Percentiles rank a stretch among this genome's conserved stretches.
phyloP scores from a whole-genome alignment of 2,113 vertebrate genomes.

The Psettodes erumei region DNA sequence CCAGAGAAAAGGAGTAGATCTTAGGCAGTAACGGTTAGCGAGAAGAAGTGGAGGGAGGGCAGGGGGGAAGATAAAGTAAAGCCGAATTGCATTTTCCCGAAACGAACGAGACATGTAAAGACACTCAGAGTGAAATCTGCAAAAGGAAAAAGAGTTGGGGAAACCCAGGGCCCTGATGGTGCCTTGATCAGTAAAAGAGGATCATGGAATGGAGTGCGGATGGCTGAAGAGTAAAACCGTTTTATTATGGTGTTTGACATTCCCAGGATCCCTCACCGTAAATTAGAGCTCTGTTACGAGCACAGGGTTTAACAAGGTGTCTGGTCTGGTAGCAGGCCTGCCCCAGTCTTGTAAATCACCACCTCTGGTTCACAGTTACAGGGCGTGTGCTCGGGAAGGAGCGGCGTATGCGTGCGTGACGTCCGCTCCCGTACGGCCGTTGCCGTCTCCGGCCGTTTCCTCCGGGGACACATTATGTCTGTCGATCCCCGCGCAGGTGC shows the following conservation, averaged over 20 bases:
- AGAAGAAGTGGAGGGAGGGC: constrained; percentile 3
- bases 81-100: not conserved
- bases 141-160: not conserved
- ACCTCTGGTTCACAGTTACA: constrained; percentile 29
- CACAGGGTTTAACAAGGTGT: constrained; percentile 39
- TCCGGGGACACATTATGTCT: not conserved
- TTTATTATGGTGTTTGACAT: constrained; percentile 41
- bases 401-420: too few relatives aligned
- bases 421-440: too few relatives aligned
- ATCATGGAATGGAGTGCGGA: not conserved
- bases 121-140: not conserved
- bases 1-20: constrained; percentile 9
- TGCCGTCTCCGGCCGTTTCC: too few relatives aligned
- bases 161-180: not conserved
- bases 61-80: constrained; percentile 12
- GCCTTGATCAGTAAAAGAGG: constrained; percentile 24
- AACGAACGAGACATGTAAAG: not conserved
- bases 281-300: constrained; percentile 50
- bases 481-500: constrained; percentile 83
- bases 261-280: constrained; percentile 39
- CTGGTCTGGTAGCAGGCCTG: constrained; percentile 20
- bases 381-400: not conserved
- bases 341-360: constrained; percentile 46
- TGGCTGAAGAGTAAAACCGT: constrained; percentile 1
- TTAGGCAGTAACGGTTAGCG: not conserved